A percentile compares a stretch with the other conserved stretches of the same genome.
phyloP scores from a whole-genome alignment of 2,113 vertebrate species.

The Varanus komodoensis region DNA sequence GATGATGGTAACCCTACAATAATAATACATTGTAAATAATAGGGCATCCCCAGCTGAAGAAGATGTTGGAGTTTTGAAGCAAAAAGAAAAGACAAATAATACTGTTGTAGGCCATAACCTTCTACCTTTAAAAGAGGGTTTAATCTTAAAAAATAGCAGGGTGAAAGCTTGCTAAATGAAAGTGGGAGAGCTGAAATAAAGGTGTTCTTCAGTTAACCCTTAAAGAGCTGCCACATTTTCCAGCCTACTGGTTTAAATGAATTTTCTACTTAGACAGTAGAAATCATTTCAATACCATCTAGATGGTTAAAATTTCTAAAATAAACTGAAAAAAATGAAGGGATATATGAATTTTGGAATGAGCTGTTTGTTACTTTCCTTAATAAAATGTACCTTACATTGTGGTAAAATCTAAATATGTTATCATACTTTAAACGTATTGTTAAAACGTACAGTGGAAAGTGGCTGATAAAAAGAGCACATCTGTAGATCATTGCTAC shows the following conservation, averaged over 20 bases:
- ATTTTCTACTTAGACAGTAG: background rate
- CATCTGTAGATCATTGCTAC: background rate
- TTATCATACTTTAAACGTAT: slow-evolving; percentile 16
- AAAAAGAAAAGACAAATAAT: slow-evolving; percentile 54
- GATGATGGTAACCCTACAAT: slow-evolving; percentile 56
- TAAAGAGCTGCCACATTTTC: slow-evolving; percentile 34
- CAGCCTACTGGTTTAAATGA: slow-evolving; percentile 27
- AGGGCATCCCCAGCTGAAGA: slow-evolving; percentile 44
- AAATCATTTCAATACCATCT: background rate
- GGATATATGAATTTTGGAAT: slow-evolving; percentile 38
- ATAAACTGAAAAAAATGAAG: slow-evolving; percentile 20
- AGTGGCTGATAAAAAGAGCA: background rate
- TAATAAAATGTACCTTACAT: background rate
- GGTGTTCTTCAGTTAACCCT: slow-evolving; percentile 61
- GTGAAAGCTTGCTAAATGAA: slow-evolving; percentile 58
- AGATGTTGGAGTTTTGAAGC: slow-evolving; percentile 38
- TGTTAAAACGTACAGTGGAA: background rate
- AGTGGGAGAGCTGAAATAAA: slow-evolving; percentile 56
- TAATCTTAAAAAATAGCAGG: slow-evolving; percentile 69
- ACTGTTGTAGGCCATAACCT: slow-evolving; percentile 58
- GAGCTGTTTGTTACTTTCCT: slow-evolving; percentile 11
- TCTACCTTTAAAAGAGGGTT: slow-evolving; percentile 66
- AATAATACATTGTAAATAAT: slow-evolving; percentile 59
- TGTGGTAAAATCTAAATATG: slow-evolving; percentile 14
- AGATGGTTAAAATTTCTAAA: slow-evolving; percentile 28